Conservation (phyloP, 2,797 vertebrate genomes). For the Masticophis lateralis region DNA sequence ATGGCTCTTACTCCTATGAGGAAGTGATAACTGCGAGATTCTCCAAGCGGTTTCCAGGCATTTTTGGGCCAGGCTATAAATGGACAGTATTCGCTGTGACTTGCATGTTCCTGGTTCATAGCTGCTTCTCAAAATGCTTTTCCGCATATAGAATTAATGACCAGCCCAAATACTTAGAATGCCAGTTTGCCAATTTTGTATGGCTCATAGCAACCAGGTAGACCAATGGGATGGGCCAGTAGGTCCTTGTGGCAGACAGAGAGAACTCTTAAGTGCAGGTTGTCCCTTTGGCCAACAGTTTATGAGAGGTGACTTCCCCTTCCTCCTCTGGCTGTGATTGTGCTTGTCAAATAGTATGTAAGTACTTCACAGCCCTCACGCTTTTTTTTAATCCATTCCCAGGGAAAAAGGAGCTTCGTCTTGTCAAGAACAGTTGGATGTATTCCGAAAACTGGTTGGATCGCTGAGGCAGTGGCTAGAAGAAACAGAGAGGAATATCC, state of each 20-base stretch:
- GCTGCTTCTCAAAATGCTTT: not conserved
- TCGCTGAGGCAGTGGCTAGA: slow-evolving; percentile 89
- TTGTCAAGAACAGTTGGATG: slow-evolving; percentile 86
- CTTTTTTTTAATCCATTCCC: slow-evolving; percentile 14
- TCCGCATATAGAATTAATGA: not conserved
- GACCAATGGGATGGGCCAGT: not conserved
- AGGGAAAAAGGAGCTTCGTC: slow-evolving; percentile 85
- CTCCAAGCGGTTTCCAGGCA: not conserved
- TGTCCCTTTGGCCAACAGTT: not conserved
- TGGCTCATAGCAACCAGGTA: not conserved
- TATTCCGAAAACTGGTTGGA: slow-evolving; percentile 84
- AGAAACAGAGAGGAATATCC: slow-evolving; percentile 83
- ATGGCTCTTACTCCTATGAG: not conserved
- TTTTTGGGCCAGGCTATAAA: not conserved
- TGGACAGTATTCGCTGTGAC: not conserved
- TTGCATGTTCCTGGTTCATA: not conserved
- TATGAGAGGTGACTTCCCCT: not conserved
- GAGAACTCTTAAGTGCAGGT: no score
- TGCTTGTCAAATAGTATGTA: not conserved
- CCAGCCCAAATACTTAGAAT: not conserved
- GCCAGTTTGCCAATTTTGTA: not conserved
- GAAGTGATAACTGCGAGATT: not conserved
- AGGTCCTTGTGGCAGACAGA: not conserved
- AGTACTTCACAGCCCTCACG: not conserved
- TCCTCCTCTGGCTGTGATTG: not conserved